Evolutionary conservation across 2,797 vertebrate species (phyloP).

Genomic region (Apogon talboti): DNA sequence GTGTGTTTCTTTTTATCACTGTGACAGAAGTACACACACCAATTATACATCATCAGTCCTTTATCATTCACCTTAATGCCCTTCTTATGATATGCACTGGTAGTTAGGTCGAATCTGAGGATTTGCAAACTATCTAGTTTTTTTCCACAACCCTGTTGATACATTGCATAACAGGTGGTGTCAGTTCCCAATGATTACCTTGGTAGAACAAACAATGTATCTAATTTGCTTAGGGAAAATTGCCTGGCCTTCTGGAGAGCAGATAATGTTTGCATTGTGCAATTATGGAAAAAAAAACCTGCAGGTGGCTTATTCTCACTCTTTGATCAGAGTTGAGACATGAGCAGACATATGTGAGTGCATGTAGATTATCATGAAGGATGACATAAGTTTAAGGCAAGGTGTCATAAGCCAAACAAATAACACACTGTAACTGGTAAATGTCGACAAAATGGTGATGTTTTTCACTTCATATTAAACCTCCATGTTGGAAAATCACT

Average conservation of each 20-base stretch:
- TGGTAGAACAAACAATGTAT: slow-evolving; percentile 51
- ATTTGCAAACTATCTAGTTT: background rate
- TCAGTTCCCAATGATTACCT: slow-evolving; percentile 34
- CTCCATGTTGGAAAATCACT: background rate
- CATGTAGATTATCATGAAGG: background rate
- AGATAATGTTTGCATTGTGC: slow-evolving; percentile 54
- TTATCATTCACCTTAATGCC: background rate
- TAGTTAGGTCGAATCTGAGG: background rate
- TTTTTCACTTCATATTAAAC: background rate
- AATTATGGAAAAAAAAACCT: slow-evolving; percentile 12
- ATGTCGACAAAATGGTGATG: background rate
- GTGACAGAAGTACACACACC: background rate
- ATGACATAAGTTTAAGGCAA: background rate
- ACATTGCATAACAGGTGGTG: slow-evolving; percentile 43
- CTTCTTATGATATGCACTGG: background rate
- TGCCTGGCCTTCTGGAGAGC: slow-evolving; percentile 48
- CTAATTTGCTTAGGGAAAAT: slow-evolving; percentile 52
- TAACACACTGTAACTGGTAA: background rate
- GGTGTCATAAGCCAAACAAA: background rate
- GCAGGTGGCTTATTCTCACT: slow-evolving; percentile 55
- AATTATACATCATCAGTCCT: slow-evolving; percentile 4
- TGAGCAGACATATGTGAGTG: slow-evolving; percentile 4
- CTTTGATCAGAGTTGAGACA: slow-evolving; percentile 44
- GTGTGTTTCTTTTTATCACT: slow-evolving; percentile 20
- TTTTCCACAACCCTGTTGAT: background rate